Percentiles rank a stretch among this genome's conserved stretches.
Conservation (phyloP, 1,140 invertebrate species). For the Lethrus apterus region DNA sequence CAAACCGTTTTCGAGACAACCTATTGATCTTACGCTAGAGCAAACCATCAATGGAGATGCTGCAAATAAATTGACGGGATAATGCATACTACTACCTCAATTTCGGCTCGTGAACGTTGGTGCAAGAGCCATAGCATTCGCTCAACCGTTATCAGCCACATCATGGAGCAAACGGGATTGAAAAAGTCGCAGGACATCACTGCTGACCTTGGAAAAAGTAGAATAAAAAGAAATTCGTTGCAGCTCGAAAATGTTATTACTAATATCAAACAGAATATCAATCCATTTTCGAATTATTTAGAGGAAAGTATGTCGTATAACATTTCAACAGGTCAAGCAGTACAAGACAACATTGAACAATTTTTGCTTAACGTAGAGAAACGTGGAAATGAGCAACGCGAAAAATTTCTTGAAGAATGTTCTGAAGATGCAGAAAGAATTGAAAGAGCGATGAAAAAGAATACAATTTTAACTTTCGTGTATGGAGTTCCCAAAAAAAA, state of each 20-base stretch:
- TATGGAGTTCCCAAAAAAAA: slow-evolving; percentile 20
- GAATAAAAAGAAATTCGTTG: slow-evolving; percentile 9
- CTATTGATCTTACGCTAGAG: slow-evolving; percentile 21
- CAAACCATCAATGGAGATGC: slow-evolving; percentile 36
- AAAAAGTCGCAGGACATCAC: slow-evolving; percentile 15
- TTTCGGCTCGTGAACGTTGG: slow-evolving; percentile 25
- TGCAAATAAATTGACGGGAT: slow-evolving; percentile 29
- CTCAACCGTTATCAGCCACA: slow-evolving; percentile 11
- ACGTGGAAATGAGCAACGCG: slow-evolving; percentile 17
- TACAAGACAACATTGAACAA: slow-evolving; percentile 19
- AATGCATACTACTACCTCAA: slow-evolving; percentile 24
- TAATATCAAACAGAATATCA: background rate
- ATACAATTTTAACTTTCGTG: slow-evolving; percentile 26
- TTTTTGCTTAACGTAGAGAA: slow-evolving; percentile 18
- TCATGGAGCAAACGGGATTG: slow-evolving; percentile 14
- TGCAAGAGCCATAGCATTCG: slow-evolving; percentile 17
- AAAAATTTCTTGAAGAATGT: slow-evolving; percentile 27
- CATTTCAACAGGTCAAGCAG: slow-evolving; percentile 23
- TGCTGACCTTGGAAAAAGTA: slow-evolving; percentile 11
- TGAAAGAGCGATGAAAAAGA: slow-evolving; percentile 23
- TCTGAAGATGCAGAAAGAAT: slow-evolving; percentile 22
- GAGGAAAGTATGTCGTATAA: slow-evolving; percentile 21
- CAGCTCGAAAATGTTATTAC: slow-evolving; percentile 6
- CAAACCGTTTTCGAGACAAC: slow-evolving; percentile 21
- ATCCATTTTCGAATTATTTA: no score